Evolutionary conservation across 1,140 invertebrate species (phyloP).

Genomic region (Steinernema khuongi): DNA sequence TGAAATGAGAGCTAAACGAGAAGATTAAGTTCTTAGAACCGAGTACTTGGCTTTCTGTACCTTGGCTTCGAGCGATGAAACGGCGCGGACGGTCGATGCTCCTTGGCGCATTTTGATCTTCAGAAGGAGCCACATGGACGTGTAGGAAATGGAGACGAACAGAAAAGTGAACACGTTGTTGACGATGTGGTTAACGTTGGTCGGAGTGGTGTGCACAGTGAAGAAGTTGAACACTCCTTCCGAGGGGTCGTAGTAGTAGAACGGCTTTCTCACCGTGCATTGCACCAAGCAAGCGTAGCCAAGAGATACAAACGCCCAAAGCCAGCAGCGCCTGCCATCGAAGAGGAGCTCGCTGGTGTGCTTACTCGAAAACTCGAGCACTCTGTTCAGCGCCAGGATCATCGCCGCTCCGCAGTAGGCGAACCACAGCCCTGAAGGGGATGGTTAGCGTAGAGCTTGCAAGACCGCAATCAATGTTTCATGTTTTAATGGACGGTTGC

Average conservation of each 20-base stretch:
- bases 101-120: not conserved
- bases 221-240: conserved; percentile 5
- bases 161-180: conserved; percentile 2
- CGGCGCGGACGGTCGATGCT: not conserved
- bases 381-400: not conserved
- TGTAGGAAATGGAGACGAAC: not conserved
- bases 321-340: not conserved
- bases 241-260: not conserved
- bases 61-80: not conserved
- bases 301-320: not conserved
- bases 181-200: not conserved
- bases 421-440: not conserved
- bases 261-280: not conserved
- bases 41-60: not conserved
- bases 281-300: not conserved
- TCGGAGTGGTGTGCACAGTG: not conserved
- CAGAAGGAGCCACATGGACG: not conserved
- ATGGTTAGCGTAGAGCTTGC: not conserved
- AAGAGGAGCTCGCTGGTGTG: not conserved
- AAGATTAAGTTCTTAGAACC: too few species aligned
- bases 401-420: not conserved
- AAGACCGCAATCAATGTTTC: too few species aligned
- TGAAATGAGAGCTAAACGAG: conserved; percentile 4
- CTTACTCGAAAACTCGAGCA: not conserved
- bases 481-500: too few species aligned